Percentiles rank a stretch among this genome's conserved stretches.
These are phyloP conservation scores for Rousettus leschenaultii DNA, from an alignment of 2,113 vertebrate genomes.

Conservation along the genomic window DNA sequence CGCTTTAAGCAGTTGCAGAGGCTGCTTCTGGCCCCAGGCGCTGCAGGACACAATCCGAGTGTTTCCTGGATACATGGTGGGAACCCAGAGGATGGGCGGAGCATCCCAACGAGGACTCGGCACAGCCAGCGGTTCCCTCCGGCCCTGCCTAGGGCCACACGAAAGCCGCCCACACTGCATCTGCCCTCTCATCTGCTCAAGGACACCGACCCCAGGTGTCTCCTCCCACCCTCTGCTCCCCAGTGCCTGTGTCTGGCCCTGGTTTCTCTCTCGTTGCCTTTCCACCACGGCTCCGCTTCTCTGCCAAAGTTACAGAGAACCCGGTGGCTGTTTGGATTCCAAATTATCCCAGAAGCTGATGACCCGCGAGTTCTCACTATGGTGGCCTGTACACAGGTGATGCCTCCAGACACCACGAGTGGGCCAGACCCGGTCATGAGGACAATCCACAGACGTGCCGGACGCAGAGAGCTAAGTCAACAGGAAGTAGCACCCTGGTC, in stretches of 20 bases:
- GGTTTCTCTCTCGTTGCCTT: background rate
- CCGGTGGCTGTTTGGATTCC: too few relatives aligned
- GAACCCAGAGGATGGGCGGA: background rate
- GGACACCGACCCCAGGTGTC: background rate
- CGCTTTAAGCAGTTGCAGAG: background rate
- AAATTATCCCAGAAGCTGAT: too few relatives aligned
- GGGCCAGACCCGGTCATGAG: too few relatives aligned
- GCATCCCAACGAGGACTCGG: background rate
- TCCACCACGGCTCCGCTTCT: background rate
- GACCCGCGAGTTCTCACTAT: too few relatives aligned
- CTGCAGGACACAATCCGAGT: fast-evolving
- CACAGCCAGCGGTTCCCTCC: too few relatives aligned
- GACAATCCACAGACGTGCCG: too few relatives aligned
- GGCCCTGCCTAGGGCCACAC: too few relatives aligned
- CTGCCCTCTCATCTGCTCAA: background rate
- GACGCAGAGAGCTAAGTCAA: too few relatives aligned
- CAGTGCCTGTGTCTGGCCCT: too few relatives aligned
- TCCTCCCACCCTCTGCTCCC: background rate
- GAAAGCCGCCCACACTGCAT: background rate
- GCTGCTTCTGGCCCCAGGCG: background rate
- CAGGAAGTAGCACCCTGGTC: too few relatives aligned
- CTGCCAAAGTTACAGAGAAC: background rate
- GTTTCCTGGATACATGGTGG: background rate
- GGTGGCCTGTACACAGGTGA: too few relatives aligned
- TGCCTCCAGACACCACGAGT: too few relatives aligned